Conservation (phyloP, 1,140 invertebrate species). For the Lasioglossum baleicum region DNA sequence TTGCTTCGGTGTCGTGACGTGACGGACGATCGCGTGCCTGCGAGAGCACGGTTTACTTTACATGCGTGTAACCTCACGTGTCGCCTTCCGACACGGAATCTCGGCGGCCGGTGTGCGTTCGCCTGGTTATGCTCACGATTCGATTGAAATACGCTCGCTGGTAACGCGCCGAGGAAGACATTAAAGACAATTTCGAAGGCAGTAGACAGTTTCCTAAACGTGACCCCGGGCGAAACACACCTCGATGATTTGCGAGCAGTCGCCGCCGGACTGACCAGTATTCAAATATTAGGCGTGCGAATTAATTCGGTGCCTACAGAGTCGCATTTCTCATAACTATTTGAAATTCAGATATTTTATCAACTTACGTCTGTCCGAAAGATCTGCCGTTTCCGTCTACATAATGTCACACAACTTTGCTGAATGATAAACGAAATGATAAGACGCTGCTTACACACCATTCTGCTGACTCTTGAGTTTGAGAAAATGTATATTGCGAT, state of each 20-base stretch:
- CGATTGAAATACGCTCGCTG: neutral
- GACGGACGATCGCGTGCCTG: constrained; percentile 40
- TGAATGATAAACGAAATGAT: too few species aligned
- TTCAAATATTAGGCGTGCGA: too few species aligned
- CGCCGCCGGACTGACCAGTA: too few species aligned
- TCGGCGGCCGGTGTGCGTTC: neutral
- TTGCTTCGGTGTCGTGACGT: constrained; percentile 35
- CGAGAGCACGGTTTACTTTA: constrained; percentile 6
- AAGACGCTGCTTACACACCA: too few species aligned
- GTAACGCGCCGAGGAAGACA: neutral
- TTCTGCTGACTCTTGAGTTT: too few species aligned
- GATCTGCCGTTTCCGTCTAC: too few species aligned
- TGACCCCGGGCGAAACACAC: neutral
- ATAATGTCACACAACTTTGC: too few species aligned
- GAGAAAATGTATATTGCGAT: too few species aligned
- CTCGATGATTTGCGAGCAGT: neutral
- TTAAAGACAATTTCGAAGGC: neutral
- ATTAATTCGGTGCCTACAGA: too few species aligned
- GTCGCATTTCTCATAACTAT: too few species aligned
- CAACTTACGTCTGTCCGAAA: too few species aligned
- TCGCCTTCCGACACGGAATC: constrained; percentile 18
- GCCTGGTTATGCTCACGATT: neutral
- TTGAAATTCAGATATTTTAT: too few species aligned
- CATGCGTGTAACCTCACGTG: constrained; percentile 29
- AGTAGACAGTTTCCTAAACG: neutral